Evolutionary conservation across 2,888 invertebrate genomes (phyloP), one percentile per base, ranked within the genome.

Genomic region (Mesopsocus fuscifrons): DNA sequence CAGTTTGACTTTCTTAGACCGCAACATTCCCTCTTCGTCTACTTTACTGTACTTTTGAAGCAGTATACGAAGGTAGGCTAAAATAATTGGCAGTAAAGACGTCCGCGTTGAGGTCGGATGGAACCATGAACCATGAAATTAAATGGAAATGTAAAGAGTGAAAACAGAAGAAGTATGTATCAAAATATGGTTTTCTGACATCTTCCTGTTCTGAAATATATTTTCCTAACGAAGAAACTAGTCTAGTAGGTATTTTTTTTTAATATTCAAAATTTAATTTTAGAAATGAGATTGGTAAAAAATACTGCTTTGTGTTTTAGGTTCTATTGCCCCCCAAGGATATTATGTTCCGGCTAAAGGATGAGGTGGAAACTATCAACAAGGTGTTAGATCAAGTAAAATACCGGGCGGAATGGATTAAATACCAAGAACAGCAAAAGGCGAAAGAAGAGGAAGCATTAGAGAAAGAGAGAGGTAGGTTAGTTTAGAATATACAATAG

Each of bases 1-100:
- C 95, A 97, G 60, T 99, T 99, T 66, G 98, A 99, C 61, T 99
- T 99, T 59, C 68, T 99, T 3, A 74, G 97, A 2, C 98, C 98
- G 0, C 97, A 98, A 56, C 98, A 99, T 65, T 94, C 94, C 0
- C 70, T 97, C 9, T 99, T 98, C 60, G 89, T 88, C 55, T 99
- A 98, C 63, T 99, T 99, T 58, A 97, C 97, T 0, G 87, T 95
- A 54, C 69, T 99, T 0, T 69, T 99, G 38, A 97, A 98, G 57
- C 98, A 99, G 60, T 99, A 99, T 56, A 97, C 97, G 0, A 98
- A 98, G 67, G 80, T 77, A 53, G 43, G 41, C 49, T 31, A 34
- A 6, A n/a, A 30, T 18, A 8, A 11, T 17, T 50, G 15, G 17
- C 44, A 45, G 18, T 32, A n/a, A 41, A 8, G 5, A 35, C n/a